Percentiles rank a stretch among this genome's conserved stretches.
Evolutionary conservation across 2,113 vertebrate species (phyloP).

Genomic region (Procapra przewalskii): DNA sequence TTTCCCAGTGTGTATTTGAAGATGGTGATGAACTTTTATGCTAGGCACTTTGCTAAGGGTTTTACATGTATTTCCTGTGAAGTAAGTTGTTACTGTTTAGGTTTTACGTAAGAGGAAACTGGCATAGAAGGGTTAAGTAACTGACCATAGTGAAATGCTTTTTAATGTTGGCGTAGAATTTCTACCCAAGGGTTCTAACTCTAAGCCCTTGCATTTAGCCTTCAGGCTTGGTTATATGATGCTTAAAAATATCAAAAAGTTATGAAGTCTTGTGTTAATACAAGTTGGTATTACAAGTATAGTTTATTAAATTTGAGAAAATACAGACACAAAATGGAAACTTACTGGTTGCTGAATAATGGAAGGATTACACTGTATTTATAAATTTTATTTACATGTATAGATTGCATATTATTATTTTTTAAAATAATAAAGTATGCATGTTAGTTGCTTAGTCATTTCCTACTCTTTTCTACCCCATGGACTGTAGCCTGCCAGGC

Average conservation of each 20-base stretch:
- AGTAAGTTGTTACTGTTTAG: not conserved
- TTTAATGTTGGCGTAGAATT: not conserved
- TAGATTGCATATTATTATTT: not conserved
- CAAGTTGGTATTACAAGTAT: not conserved
- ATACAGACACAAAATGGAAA: not conserved
- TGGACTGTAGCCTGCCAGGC: not conserved
- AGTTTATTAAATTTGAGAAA: constrained; percentile 19
- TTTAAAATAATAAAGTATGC: not conserved
- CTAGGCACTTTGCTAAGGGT: not conserved
- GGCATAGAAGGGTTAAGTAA: not conserved
- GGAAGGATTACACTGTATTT: not conserved
- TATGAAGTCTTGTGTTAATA: not conserved
- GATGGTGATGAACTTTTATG: not conserved
- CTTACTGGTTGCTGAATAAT: not conserved
- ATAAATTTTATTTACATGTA: not conserved
- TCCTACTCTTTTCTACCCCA: not conserved
- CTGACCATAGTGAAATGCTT: not conserved
- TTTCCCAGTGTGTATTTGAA: not conserved
- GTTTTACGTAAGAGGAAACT: not conserved
- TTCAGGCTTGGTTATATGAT: not conserved
- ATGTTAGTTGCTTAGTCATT: not conserved
- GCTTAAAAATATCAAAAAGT: not conserved
- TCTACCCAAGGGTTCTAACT: not conserved
- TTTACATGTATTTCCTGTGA: not conserved
- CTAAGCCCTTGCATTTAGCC: not conserved